phyloP scores from a whole-genome alignment of 2,888 invertebrate genomes.

The Hemicrepidius hirtus region DNA sequence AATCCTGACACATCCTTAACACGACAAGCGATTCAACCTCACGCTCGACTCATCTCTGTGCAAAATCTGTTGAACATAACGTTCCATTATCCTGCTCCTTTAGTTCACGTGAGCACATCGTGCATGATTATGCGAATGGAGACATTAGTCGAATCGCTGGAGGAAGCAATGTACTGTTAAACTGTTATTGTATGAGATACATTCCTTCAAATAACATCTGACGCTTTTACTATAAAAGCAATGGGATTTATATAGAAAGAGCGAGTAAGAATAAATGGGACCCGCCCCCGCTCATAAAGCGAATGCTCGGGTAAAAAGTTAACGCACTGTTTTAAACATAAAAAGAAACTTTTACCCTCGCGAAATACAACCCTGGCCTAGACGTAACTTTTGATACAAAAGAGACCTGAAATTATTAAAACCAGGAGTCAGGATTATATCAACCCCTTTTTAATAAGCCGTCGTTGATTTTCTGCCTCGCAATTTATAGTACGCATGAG shows the following conservation, averaged over 20 bases:
- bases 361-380: background rate
- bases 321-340: slow-evolving; percentile 33
- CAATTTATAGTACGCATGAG: slow-evolving; percentile 6
- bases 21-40: slow-evolving; percentile 19
- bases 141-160: slow-evolving; percentile 52
- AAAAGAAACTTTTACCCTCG: slow-evolving; percentile 24
- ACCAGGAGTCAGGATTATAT: slow-evolving; percentile 20
- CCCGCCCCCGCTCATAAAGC: background rate
- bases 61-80: slow-evolving; percentile 47
- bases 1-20: slow-evolving; percentile 18
- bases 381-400: background rate
- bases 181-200: slow-evolving; percentile 59
- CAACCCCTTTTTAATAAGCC: slow-evolving; percentile 34
- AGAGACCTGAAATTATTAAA: slow-evolving; percentile 29
- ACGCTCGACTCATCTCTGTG: slow-evolving; percentile 35
- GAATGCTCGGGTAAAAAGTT: slow-evolving; percentile 16
- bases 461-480: background rate
- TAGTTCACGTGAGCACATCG: slow-evolving; percentile 46
- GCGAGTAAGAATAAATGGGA: slow-evolving; percentile 1
- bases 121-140: slow-evolving; percentile 56
- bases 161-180: slow-evolving; percentile 61
- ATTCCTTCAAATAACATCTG: slow-evolving; percentile 51
- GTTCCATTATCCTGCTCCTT: slow-evolving; percentile 42
- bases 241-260: slow-evolving; percentile 34
- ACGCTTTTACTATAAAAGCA: slow-evolving; percentile 43